Evolutionary conservation across 2,888 invertebrate genomes (phyloP).

Genomic region (Anorthoa munda): DNA sequence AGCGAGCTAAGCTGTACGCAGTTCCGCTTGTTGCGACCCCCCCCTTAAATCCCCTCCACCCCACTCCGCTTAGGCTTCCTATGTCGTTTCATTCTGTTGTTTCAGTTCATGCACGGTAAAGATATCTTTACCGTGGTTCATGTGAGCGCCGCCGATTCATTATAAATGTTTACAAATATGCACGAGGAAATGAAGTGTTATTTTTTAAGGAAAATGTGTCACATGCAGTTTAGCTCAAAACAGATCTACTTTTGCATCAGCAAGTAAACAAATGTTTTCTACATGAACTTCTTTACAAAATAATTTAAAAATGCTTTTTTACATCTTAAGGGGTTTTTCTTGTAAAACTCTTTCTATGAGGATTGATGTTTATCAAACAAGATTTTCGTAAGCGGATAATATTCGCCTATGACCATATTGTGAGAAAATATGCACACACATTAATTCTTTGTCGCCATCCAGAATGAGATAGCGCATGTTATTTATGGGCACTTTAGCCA

Average conservation of each 20-base stretch:
- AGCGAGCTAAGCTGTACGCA: slow-evolving; percentile 65
- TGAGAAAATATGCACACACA: slow-evolving; percentile 31
- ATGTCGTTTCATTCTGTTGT: slow-evolving; percentile 46
- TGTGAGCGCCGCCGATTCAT: slow-evolving; percentile 12
- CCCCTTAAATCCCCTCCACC: background rate
- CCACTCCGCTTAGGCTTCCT: slow-evolving; percentile 25
- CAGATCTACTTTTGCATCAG: background rate
- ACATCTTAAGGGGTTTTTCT: background rate
- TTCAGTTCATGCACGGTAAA: slow-evolving; percentile 30
- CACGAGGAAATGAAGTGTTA: background rate
- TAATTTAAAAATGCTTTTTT: background rate
- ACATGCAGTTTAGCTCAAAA: background rate
- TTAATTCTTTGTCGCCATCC: slow-evolving; percentile 27
- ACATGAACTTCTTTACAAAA: background rate
- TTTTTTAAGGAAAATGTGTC: background rate
- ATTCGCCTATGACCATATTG: slow-evolving; percentile 5
- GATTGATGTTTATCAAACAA: slow-evolving; percentile 8
- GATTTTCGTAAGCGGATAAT: slow-evolving; percentile 7
- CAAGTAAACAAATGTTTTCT: background rate
- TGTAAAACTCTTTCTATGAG: background rate
- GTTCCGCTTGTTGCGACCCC: slow-evolving; percentile 43
- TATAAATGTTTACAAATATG: slow-evolving; percentile 27
- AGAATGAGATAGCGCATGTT: slow-evolving; percentile 37
- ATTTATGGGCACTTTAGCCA: slow-evolving; percentile 62
- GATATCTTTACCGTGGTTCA: too few relatives aligned